Conservation (phyloP, 2,888 invertebrate species). For the Pammene aurita region DNA sequence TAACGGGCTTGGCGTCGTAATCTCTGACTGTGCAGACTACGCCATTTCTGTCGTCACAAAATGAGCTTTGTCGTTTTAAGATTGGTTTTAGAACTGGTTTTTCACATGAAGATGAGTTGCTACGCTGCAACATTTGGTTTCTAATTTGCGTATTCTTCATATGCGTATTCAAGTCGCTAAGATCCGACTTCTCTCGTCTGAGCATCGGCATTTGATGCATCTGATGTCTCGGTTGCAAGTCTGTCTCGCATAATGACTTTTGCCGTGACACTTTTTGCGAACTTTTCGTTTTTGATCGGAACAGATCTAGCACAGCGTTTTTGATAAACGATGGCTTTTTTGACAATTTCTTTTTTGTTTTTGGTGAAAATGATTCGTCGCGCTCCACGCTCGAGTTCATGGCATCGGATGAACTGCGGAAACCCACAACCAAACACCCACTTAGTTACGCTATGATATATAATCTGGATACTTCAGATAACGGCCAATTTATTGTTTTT, state of each 20-base stretch:
- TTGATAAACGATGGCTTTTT: constrained; percentile 83
- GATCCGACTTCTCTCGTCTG: constrained; percentile 77
- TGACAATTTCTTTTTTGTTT: constrained; percentile 83
- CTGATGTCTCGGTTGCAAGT: constrained; percentile 72
- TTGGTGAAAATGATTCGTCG: constrained; percentile 80
- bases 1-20: constrained; percentile 74
- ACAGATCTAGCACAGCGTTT: constrained; percentile 80
- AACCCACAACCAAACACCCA: constrained; percentile 81
- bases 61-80: constrained; percentile 78
- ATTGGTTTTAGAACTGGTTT: constrained; percentile 77
- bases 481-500: constrained; percentile 50
- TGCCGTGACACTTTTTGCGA: constrained; percentile 79
- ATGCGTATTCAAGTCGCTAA: constrained; percentile 72
- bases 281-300: constrained; percentile 80
- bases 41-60: constrained; percentile 77
- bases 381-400: constrained; percentile 80
- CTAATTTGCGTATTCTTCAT: constrained; percentile 75
- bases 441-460: constrained; percentile 78
- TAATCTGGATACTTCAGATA: constrained; percentile 65
- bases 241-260: constrained; percentile 78
- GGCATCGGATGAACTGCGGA: constrained; percentile 80
- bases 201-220: constrained; percentile 66
- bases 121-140: constrained; percentile 78
- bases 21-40: constrained; percentile 76
- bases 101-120: constrained; percentile 80